These are phyloP conservation scores for Coptotermes formosanus DNA, from an alignment of 1,140 invertebrate species.

Conservation along the genomic window DNA sequence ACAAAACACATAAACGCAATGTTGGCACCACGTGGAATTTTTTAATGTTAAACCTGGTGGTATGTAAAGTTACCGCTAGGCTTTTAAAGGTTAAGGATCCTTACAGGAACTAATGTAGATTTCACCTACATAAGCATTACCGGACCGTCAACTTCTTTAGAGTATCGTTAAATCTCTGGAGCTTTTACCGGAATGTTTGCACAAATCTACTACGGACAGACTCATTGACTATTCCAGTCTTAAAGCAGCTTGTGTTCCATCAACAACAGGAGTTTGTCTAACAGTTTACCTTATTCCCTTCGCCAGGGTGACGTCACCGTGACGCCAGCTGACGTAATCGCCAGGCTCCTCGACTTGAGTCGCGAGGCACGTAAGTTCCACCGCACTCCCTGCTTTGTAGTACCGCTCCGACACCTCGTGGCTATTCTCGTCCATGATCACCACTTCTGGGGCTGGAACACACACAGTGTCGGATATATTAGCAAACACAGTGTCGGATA, in stretches of 20 bases:
- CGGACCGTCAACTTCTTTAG: no score
- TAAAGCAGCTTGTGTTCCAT: background rate
- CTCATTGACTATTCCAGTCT: background rate
- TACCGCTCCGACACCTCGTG: slow-evolving; percentile 56
- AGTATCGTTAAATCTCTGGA: no score
- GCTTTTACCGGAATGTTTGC: no score
- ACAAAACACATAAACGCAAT: no score
- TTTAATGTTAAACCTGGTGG: no score
- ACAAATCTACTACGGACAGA: no score
- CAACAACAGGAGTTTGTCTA: background rate
- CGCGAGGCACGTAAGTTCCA: slow-evolving; percentile 65
- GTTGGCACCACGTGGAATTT: no score
- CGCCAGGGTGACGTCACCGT: slow-evolving; percentile 23
- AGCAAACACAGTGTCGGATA: no score
- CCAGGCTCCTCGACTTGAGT: slow-evolving; percentile 49
- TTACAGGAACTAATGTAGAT: no score
- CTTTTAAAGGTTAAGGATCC: no score
- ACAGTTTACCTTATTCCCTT: slow-evolving; percentile 31
- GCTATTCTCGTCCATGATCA: slow-evolving; percentile 56
- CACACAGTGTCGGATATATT: background rate
- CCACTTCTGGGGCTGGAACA: slow-evolving; percentile 54
- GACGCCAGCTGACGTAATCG: slow-evolving; percentile 23
- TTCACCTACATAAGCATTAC: no score
- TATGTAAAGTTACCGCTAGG: no score
- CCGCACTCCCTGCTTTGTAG: slow-evolving; percentile 70